A percentile compares a stretch with the other conserved stretches of the same genome.
These are phyloP conservation scores for Gulo gulo DNA, from an alignment of 2,113 vertebrate genomes.

Conservation along the genomic window DNA sequence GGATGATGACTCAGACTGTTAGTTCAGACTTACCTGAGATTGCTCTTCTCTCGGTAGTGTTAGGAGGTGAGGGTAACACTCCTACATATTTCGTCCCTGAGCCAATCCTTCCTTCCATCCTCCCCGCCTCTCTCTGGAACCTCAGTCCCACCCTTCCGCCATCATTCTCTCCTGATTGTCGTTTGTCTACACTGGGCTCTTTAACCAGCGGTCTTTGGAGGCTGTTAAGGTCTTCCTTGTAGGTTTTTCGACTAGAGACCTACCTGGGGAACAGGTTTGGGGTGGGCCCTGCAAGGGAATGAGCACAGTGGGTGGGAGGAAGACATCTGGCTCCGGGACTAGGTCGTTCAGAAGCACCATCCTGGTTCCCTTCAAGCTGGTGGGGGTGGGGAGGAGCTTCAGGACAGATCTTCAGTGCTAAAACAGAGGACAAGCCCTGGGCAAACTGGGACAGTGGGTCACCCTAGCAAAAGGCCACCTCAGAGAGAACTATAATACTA, in stretches of 20 bases:
- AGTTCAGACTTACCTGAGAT: neutral
- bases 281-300: neutral
- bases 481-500: neutral
- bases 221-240: neutral
- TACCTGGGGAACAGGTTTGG: neutral
- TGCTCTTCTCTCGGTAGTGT: neutral
- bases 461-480: neutral
- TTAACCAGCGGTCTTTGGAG: neutral
- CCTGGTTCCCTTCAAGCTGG: neutral
- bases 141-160: neutral
- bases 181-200: neutral
- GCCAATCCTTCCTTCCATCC: neutral
- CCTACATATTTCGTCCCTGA: neutral
- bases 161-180: neutral
- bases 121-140: neutral
- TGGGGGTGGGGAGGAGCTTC: neutral
- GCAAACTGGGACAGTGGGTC: neutral
- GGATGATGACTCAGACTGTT: neutral
- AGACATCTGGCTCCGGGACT: neutral
- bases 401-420: neutral
- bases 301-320: neutral
- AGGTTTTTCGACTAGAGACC: neutral
- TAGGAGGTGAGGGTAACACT: neutral
- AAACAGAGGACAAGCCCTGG: neutral
- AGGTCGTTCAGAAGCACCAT: neutral